These are phyloP conservation scores for Marisa cornuarietis DNA, from an alignment of 1,140 invertebrate species.

Conservation along the genomic window DNA sequence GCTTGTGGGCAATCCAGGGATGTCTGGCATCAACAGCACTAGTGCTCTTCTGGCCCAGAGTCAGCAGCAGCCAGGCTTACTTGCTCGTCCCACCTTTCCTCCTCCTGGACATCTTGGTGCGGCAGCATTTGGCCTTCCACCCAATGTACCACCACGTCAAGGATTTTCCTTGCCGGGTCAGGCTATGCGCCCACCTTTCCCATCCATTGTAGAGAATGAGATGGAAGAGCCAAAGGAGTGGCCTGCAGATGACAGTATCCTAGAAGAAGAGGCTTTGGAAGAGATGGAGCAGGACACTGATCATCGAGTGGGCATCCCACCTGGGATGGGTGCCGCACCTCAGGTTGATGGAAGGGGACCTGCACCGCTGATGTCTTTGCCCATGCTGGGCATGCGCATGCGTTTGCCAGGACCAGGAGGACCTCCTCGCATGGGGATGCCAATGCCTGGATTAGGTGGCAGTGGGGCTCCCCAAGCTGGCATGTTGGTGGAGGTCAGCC, in stretches of 20 bases:
- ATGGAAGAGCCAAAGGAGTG: conserved; percentile 18
- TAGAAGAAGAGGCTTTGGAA: conserved; percentile 22
- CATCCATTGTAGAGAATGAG: not conserved
- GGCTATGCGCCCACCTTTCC: not conserved
- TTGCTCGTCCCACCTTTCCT: too few species aligned
- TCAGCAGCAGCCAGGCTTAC: too few species aligned
- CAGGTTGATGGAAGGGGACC: not conserved
- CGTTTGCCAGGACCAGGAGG: conserved; percentile 1
- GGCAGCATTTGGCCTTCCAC: not conserved
- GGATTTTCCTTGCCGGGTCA: not conserved
- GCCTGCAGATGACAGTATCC: conserved; percentile 18
- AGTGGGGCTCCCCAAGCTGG: not conserved
- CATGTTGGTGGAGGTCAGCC: conserved; percentile 13
- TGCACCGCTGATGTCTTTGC: conserved; percentile 2
- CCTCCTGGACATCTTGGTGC: too few species aligned
- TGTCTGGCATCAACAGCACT: too few species aligned
- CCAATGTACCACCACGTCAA: conserved; percentile 9
- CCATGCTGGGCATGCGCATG: conserved; percentile 13
- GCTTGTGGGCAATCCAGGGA: too few species aligned
- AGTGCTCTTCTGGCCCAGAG: too few species aligned
- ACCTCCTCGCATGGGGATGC: not conserved
- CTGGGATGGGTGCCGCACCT: not conserved
- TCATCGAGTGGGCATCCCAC: not conserved
- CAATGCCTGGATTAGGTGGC: not conserved
- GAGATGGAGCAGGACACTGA: conserved; percentile 21